Evolutionary conservation across 1,140 invertebrate genomes (phyloP).

Genomic region (Gryon sp.): DNA sequence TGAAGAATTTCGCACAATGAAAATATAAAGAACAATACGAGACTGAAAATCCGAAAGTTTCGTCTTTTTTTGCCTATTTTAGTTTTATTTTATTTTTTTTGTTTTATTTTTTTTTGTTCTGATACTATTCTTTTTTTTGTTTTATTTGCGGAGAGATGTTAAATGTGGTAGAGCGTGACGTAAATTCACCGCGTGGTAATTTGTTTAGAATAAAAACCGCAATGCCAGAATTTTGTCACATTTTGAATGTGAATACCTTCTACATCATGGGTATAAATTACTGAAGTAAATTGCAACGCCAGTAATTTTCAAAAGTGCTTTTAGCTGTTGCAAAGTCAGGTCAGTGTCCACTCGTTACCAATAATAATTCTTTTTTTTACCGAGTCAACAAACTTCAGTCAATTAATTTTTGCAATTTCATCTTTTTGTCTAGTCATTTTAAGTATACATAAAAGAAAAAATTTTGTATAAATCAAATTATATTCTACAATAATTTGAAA

Average conservation of each 20-base stretch:
- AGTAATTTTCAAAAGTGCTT: slow-evolving; percentile 35
- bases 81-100: too few relatives aligned
- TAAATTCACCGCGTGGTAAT: not conserved
- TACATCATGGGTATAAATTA: slow-evolving; percentile 1
- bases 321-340: not conserved
- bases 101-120: too few relatives aligned
- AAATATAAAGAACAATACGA: not conserved
- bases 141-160: not conserved
- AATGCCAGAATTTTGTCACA: slow-evolving; percentile 9
- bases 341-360: too few relatives aligned
- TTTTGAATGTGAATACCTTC: not conserved
- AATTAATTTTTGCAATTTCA: too few relatives aligned
- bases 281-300: slow-evolving; percentile 6
- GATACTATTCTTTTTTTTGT: too few relatives aligned
- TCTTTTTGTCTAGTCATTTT: too few relatives aligned
- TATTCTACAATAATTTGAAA: too few relatives aligned
- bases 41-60: slow-evolving; percentile 2
- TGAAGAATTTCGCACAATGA: slow-evolving; percentile 20
- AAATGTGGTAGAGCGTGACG: not conserved
- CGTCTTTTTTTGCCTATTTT: too few relatives aligned
- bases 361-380: too few relatives aligned
- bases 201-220: slow-evolving; percentile 19
- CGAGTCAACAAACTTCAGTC: too few relatives aligned
- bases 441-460: too few relatives aligned
- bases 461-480: too few relatives aligned